These are phyloP conservation scores for Meloidogyne floridensis DNA, from an alignment of 1,140 invertebrate genomes.

Conservation along the genomic window DNA sequence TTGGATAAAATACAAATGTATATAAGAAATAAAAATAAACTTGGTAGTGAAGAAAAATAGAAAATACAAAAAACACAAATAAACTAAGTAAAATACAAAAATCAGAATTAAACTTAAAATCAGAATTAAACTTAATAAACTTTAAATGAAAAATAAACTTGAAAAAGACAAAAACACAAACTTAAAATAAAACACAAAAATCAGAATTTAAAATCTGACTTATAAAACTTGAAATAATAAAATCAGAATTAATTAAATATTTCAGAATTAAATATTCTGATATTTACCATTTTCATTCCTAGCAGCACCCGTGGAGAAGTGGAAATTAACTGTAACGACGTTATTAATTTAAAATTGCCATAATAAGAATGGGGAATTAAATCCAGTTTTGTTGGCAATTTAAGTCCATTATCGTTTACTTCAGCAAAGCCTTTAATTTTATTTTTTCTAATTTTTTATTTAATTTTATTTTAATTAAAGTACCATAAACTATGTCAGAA, in stretches of 20 bases:
- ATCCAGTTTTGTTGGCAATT: conserved; percentile 13
- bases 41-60: too few species aligned
- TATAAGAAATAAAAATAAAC: too few species aligned
- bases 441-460: background rate
- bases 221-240: too few species aligned
- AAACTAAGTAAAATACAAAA: too few species aligned
- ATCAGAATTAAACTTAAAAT: too few species aligned
- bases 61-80: too few species aligned
- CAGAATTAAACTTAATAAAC: background rate
- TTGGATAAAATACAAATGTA: too few species aligned
- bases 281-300: conserved; percentile 13
- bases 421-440: conserved; percentile 8
- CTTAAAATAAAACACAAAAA: background rate
- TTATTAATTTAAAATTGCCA: conserved; percentile 28
- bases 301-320: conserved; percentile 17
- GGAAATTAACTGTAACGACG: background rate
- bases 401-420: background rate
- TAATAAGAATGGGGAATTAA: conserved; percentile 17
- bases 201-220: background rate
- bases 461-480: background rate
- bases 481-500: conserved; percentile 26
- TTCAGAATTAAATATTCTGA: background rate
- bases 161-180: background rate
- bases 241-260: too few species aligned
- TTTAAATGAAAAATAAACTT: background rate